Evolutionary conservation across 1,140 invertebrate genomes (phyloP).

Genomic region (Diuraphis noxia): DNA sequence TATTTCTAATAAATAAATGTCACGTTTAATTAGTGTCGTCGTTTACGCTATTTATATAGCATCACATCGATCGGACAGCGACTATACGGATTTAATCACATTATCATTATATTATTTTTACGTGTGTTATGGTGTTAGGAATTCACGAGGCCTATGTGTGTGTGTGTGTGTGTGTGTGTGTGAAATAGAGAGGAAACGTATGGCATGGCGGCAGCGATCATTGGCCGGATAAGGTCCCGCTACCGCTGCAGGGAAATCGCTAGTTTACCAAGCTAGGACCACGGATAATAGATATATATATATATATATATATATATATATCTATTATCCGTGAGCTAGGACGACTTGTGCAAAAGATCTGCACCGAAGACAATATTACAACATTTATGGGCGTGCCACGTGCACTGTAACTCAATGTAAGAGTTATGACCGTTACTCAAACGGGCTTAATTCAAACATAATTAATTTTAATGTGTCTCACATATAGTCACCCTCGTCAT

Average conservation of each 20-base stretch:
- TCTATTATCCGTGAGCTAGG: too few relatives aligned
- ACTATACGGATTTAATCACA: neutral
- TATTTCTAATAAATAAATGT: constrained; percentile 40
- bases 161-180: neutral
- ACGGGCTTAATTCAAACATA: neutral
- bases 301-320: too few relatives aligned
- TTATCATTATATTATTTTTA: neutral
- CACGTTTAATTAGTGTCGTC: constrained; percentile 28
- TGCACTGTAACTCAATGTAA: too few relatives aligned
- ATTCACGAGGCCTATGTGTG: neutral
- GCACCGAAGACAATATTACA: neutral
- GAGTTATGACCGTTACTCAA: too few relatives aligned
- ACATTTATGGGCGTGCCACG: neutral
- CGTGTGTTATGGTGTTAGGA: neutral
- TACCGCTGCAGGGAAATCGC: neutral
- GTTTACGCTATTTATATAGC: too few relatives aligned
- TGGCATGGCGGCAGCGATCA: neutral
- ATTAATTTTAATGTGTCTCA: neutral
- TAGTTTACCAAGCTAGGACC: neutral
- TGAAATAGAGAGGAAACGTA: neutral
- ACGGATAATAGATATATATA: too few relatives aligned
- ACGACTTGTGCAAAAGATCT: neutral
- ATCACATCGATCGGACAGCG: neutral
- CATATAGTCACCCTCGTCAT: too few relatives aligned
- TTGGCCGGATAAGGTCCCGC: neutral